Conservation (phyloP, 2,888 invertebrate species). For the Linnaemya vulpina region DNA sequence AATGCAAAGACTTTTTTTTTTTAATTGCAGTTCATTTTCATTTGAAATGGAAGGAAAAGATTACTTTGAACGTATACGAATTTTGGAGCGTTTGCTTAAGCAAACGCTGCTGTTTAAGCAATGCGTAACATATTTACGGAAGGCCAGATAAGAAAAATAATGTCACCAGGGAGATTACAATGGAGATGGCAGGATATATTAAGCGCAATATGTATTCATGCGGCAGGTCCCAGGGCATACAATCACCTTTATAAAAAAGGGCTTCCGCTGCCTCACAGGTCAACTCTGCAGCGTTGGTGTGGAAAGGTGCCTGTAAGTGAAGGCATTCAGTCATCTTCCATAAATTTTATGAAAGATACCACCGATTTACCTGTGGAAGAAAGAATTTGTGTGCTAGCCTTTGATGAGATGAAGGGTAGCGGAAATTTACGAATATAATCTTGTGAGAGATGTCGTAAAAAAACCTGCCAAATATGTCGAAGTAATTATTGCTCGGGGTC, state of each 20-base stretch:
- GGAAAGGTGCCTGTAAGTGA: not conserved
- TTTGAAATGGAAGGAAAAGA: too few species aligned
- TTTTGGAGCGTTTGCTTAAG: too few species aligned
- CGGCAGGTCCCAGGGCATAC: not conserved
- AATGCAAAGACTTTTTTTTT: too few species aligned
- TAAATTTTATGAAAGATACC: constrained; percentile 25
- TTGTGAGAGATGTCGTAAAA: too few species aligned
- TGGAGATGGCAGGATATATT: not conserved
- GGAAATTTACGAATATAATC: constrained; percentile 2
- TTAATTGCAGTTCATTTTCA: too few species aligned
- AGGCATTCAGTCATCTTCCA: not conserved
- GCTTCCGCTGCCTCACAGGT: constrained; percentile 7
- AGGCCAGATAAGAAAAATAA: not conserved
- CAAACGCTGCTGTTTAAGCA: too few species aligned
- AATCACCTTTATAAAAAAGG: constrained; percentile 2
- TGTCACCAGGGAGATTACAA: not conserved
- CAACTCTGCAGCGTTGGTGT: too few species aligned
- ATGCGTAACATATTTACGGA: not conserved
- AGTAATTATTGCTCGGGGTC: too few species aligned
- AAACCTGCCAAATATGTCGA: too few species aligned
- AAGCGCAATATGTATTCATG: not conserved
- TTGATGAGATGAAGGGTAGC: constrained; percentile 38
- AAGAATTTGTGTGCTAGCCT: constrained; percentile 18
- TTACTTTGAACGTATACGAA: too few species aligned
- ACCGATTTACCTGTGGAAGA: constrained; percentile 13